phyloP scores from a whole-genome alignment of 2,113 vertebrate species.

The Garra rufa region DNA sequence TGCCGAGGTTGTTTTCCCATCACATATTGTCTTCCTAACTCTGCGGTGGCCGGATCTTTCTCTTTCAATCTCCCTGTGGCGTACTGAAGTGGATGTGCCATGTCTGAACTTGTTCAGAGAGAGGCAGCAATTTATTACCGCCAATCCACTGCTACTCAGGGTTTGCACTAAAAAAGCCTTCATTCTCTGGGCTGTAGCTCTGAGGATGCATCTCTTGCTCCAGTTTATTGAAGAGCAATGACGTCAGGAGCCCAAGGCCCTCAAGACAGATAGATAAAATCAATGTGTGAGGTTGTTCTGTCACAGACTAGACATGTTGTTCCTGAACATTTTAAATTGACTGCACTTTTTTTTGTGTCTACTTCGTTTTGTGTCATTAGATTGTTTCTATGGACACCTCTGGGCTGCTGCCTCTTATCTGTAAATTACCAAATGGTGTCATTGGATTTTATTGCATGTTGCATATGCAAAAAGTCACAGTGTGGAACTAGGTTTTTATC shows the following conservation, averaged over 20 bases:
- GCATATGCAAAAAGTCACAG: background rate
- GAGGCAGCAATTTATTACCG: constrained; percentile 4
- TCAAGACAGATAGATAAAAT: constrained; percentile 12
- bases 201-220: constrained; percentile 18
- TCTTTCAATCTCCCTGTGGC: background rate
- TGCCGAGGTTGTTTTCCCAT: background rate
- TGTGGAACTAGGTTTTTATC: background rate
- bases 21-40: constrained; percentile 17
- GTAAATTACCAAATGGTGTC: constrained; percentile 17
- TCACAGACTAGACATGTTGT: background rate
- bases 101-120: constrained; percentile 1
- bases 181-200: background rate
- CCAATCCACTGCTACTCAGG: background rate
- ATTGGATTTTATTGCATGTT: background rate
- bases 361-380: background rate
- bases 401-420: too few relatives aligned
- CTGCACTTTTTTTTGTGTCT: background rate
- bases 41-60: constrained; percentile 8
- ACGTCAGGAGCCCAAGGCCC: constrained; percentile 1
- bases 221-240: constrained; percentile 15
- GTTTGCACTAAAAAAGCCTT: background rate
- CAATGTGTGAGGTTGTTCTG: constrained; percentile 30
- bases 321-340: constrained; percentile 38
- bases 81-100: constrained; percentile 15
- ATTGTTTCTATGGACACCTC: constrained; percentile 38